Evolutionary conservation across 2,113 vertebrate genomes (phyloP).

Genomic region (Paedocypris sp.): DNA sequence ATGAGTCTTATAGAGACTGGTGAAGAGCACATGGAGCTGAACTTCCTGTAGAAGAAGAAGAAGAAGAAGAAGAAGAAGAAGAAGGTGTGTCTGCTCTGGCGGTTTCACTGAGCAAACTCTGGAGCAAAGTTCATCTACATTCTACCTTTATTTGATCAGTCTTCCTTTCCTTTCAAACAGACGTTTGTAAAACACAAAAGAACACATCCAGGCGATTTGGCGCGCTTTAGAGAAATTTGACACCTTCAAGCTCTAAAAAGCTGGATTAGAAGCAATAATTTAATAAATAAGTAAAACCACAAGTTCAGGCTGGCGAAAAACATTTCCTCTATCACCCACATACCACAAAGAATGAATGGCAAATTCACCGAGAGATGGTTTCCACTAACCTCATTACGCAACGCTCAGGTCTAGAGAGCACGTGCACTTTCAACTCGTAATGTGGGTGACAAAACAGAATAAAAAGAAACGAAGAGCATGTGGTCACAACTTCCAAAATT

Average conservation of each 20-base stretch:
- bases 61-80: neutral
- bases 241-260: neutral
- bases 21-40: neutral
- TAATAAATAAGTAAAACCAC: neutral
- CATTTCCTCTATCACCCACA: neutral
- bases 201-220: neutral
- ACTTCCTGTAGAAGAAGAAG: neutral
- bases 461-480: no score
- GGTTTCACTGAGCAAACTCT: neutral
- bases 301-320: neutral
- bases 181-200: neutral
- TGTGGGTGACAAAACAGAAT: no score
- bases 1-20: no score
- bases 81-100: neutral
- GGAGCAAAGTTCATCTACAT: neutral
- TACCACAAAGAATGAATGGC: neutral
- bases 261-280: neutral
- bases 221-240: no score
- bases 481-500: no score
- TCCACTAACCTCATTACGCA: neutral
- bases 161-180: neutral
- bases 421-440: no score
- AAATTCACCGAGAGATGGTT: neutral
- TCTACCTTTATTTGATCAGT: neutral
- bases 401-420: neutral